A percentile compares a stretch with the other conserved stretches of the same genome.
Conservation (phyloP, 2,113 vertebrate species). For the Myotis yumanensis region DNA sequence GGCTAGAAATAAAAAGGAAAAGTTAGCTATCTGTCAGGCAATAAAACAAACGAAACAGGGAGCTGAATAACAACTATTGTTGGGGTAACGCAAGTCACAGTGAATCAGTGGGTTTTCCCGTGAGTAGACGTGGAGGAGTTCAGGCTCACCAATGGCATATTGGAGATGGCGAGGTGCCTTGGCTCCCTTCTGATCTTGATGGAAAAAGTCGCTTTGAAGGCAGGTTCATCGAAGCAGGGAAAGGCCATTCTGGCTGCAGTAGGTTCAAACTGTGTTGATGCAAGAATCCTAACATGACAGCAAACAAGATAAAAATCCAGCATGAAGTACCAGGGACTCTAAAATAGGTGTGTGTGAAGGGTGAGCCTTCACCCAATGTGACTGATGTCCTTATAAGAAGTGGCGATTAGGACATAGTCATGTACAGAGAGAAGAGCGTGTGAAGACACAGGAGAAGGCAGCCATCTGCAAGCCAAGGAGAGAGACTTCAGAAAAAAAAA, state of each 20-base stretch:
- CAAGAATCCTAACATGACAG: slow-evolving; percentile 84
- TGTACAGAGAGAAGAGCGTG: no score
- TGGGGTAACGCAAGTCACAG: background rate
- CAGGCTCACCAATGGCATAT: slow-evolving; percentile 91
- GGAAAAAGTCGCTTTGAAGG: slow-evolving; percentile 92
- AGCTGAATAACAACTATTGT: background rate
- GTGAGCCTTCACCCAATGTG: no score
- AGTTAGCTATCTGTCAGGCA: background rate
- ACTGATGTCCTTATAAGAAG: no score
- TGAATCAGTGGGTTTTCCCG: background rate
- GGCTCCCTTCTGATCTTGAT: slow-evolving; percentile 87
- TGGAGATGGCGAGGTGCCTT: slow-evolving; percentile 88
- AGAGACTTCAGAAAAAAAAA: no score
- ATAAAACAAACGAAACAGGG: background rate
- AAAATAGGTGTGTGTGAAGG: background rate
- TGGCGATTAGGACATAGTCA: no score
- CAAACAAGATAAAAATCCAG: background rate
- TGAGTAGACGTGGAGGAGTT: background rate
- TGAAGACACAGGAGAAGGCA: no score
- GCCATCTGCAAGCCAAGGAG: no score
- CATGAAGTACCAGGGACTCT: background rate
- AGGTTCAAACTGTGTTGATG: slow-evolving; percentile 93
- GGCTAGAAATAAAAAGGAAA: slow-evolving; percentile 2
- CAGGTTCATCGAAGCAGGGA: slow-evolving; percentile 94
- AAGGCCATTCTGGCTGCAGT: slow-evolving; percentile 93